These are phyloP conservation scores for Atta texana DNA, from an alignment of 1,140 invertebrate genomes.

Conservation along the genomic window DNA sequence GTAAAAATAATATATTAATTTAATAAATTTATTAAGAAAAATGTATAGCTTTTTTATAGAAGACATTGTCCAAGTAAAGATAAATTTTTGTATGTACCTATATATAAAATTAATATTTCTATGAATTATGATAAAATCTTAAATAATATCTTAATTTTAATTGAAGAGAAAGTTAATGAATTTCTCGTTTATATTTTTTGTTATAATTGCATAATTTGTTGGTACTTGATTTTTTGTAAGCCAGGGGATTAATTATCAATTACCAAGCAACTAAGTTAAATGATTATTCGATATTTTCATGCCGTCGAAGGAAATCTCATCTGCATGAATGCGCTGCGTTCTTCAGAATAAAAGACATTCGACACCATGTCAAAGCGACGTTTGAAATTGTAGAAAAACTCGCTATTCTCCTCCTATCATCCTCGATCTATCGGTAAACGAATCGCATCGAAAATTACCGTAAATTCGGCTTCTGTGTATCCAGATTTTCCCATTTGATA, in stretches of 20 bases:
- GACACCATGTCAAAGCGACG: slow-evolving; percentile 48
- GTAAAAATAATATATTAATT: background rate
- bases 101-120: background rate
- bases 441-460: slow-evolving; percentile 62
- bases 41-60: background rate
- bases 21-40: slow-evolving; percentile 6
- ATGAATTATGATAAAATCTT: background rate
- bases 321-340: background rate
- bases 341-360: slow-evolving; percentile 21
- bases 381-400: slow-evolving; percentile 62
- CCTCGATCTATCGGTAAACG: slow-evolving; percentile 51
- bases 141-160: background rate
- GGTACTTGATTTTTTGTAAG: background rate
- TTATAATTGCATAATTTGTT: background rate
- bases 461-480: slow-evolving; percentile 52
- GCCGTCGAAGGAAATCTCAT: background rate
- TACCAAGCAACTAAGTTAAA: background rate
- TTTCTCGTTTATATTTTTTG: background rate
- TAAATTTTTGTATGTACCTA: background rate
- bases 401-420: slow-evolving; percentile 52
- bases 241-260: too few relatives aligned
- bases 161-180: background rate
- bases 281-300: slow-evolving; percentile 8
- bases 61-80: background rate
- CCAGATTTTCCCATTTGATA: slow-evolving; percentile 8